A percentile compares a stretch with the other conserved stretches of the same genome.
These are phyloP conservation scores for Aethes cnicana DNA, from an alignment of 2,888 invertebrate genomes.

Conservation along the genomic window DNA sequence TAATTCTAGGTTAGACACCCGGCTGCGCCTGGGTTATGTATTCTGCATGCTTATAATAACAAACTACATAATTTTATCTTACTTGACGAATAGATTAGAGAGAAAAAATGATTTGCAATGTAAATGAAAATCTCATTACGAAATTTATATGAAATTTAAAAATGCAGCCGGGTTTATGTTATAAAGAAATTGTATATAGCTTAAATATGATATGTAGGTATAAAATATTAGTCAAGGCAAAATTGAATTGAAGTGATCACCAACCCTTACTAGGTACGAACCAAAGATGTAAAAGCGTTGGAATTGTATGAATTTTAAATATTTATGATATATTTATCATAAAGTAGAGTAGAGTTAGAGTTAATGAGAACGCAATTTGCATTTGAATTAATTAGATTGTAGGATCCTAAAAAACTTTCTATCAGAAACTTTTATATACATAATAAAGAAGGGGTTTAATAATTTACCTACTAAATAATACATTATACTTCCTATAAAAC, in stretches of 20 bases:
- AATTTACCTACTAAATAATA: neutral
- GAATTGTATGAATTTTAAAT: slow-evolving; percentile 51
- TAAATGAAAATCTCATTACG: neutral
- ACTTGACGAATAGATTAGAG: no score
- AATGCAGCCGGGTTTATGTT: slow-evolving; percentile 1
- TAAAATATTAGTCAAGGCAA: slow-evolving; percentile 33
- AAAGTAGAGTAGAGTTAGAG: neutral
- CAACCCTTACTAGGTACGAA: slow-evolving; percentile 75
- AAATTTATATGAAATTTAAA: neutral
- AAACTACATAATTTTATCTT: no score
- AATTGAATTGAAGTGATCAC: slow-evolving; percentile 53
- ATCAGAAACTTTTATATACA: neutral
- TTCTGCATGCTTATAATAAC: no score
- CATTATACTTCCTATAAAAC: no score
- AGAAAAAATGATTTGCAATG: no score
- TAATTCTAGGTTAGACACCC: slow-evolving; percentile 31
- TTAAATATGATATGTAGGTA: slow-evolving; percentile 7
- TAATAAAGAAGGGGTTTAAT: neutral
- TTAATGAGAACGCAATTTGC: slow-evolving; percentile 20
- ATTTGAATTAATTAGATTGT: slow-evolving; percentile 15
- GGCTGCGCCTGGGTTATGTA: neutral
- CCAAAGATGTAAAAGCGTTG: slow-evolving; percentile 81
- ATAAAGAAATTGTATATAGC: slow-evolving; percentile 20
- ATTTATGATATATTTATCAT: slow-evolving; percentile 41
- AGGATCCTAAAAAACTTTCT: neutral